phyloP scores from a whole-genome alignment of 2,113 vertebrate genomes.

The Colistium nudipinnis region DNA sequence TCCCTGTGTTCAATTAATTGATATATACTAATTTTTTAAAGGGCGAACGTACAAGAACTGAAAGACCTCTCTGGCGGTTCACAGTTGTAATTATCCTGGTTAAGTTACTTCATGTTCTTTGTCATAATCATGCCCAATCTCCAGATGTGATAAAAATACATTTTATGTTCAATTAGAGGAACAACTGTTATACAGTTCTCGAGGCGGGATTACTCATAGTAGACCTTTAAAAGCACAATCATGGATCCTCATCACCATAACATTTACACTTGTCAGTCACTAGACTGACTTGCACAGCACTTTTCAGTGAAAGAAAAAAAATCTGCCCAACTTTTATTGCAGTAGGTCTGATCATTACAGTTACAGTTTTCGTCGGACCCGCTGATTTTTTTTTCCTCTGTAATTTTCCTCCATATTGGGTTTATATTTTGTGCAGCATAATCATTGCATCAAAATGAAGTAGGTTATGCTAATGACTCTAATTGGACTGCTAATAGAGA shows the following conservation, averaged over 20 bases:
- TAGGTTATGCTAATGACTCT: constrained; percentile 99
- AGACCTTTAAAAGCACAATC: constrained; percentile 2
- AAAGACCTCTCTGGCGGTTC: not conserved
- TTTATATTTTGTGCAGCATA: constrained; percentile 78
- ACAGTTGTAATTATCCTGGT: not conserved
- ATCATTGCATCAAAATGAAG: constrained; percentile 94
- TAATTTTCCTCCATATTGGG: constrained; percentile 66
- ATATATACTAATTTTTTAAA: constrained; percentile 12
- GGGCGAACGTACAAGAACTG: not conserved
- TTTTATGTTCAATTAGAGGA: not conserved
- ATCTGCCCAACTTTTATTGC: constrained; percentile 3
- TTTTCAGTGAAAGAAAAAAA: not conserved
- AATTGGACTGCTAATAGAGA: constrained; percentile 99
- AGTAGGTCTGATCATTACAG: not conserved
- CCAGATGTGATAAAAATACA: not conserved
- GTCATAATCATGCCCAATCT: not conserved
- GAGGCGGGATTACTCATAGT: not conserved
- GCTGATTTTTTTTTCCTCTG: constrained; percentile 39
- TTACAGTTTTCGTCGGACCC: constrained; percentile 17
- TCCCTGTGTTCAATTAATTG: constrained; percentile 1
- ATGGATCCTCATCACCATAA: not conserved
- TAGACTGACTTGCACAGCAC: not conserved
- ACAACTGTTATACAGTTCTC: not conserved
- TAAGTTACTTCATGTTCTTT: not conserved
- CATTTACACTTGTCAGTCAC: constrained; percentile 19